Conservation (phyloP, 2,797 vertebrate species). For the Danio aesculapii region DNA sequence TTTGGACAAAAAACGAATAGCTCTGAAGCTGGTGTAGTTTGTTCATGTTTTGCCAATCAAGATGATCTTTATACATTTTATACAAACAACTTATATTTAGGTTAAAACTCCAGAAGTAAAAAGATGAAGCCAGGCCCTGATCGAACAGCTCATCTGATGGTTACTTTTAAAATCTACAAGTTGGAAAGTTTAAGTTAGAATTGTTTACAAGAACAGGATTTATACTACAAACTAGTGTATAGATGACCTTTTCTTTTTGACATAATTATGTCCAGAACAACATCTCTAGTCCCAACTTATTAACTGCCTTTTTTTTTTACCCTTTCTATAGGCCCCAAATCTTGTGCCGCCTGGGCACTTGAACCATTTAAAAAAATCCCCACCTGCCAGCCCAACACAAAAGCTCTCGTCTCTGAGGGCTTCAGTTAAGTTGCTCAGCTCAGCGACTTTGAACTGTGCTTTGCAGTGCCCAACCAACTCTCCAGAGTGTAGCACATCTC, state of each 20-base stretch:
- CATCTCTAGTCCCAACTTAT: neutral
- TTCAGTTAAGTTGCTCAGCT: neutral
- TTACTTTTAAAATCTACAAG: neutral
- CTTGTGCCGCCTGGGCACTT: constrained; percentile 31
- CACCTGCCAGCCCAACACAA: constrained; percentile 51
- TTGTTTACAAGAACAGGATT: neutral
- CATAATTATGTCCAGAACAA: neutral
- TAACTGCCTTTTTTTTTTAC: neutral
- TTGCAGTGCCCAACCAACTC: neutral
- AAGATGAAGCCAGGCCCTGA: neutral
- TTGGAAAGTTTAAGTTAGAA: neutral
- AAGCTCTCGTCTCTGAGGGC: constrained; percentile 26
- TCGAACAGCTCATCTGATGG: neutral
- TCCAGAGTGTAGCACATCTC: neutral
- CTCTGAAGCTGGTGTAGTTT: neutral
- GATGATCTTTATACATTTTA: too few relatives aligned
- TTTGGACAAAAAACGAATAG: neutral
- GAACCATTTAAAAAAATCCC: constrained; percentile 64
- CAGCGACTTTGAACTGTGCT: constrained; percentile 3
- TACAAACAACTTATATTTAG: too few relatives aligned
- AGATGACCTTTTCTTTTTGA: neutral
- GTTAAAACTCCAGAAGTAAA: neutral
- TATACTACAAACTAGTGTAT: too few relatives aligned
- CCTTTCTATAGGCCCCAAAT: constrained; percentile 41
- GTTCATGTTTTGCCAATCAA: too few relatives aligned